Evolutionary conservation across 2,113 vertebrate species (phyloP), one percentile per base, ranked within the genome.

Genomic region (Cynoglossus semilaevis): DNA sequence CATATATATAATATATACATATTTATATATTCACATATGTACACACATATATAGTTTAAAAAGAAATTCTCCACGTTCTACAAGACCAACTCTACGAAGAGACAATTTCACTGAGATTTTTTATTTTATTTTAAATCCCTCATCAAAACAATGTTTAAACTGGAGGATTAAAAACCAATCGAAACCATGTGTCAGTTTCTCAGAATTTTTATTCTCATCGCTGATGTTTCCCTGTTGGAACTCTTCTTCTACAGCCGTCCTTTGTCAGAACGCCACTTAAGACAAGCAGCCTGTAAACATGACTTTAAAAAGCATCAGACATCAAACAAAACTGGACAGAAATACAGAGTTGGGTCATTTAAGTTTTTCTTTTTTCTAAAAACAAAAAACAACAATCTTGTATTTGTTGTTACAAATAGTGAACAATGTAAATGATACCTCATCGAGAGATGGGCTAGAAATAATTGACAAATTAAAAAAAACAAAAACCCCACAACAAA

Each of bases 201-300:
- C 51, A 72, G 41, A 61, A 65, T 16, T 76, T 81, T 84, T 72
- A 85, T 84, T 79, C 65, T 71, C 81, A 72, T 82, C 66, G 59
- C 11, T 58, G 22, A 35, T 67, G 64, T 67, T 63, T 70, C 63
- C 18, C 52, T 51, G 71, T 63, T 70, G 47, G 77, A 73, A 76
- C 67, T 76, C 51, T 43, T 73, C 53, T 54, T 79, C 46, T 56
- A 55, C 36, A 17, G 51, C 50, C 67, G 64, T 64, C 58, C 36
- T 54, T 84, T 55, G 83, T 72, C 67, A 53, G 77, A 66, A 79
- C 14, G 80, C 82, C 80, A 84, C 84, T 83, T 72, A 72, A 85
- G 60, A 86, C 71, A 82, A 82, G 84, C 17, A 82, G 82, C 78
- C 55, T 90, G 87, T 90, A 91, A 91, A 91, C 90, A 88, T 86